Conservation (phyloP, 2,113 vertebrate species). For the Clinocottus analis region DNA sequence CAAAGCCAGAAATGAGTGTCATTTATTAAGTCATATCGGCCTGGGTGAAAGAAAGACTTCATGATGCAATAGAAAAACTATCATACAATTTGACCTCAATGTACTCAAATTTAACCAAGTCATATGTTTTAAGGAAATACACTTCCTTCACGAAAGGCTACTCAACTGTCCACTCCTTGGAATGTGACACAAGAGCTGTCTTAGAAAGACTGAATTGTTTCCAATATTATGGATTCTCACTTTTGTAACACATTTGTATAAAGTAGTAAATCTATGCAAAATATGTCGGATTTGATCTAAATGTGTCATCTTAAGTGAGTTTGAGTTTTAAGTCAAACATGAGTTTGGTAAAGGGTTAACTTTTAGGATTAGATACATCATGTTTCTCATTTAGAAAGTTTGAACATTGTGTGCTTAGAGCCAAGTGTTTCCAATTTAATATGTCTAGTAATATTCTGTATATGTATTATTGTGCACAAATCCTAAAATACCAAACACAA, state of each 20-base stretch:
- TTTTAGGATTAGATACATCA: not conserved
- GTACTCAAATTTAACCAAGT: not conserved
- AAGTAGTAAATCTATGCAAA: not conserved
- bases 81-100: not conserved
- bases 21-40: not conserved
- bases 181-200: not conserved
- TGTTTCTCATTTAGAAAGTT: not conserved
- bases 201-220: not conserved
- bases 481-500: not conserved
- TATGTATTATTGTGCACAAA: not conserved
- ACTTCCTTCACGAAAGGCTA: not conserved
- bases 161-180: not conserved
- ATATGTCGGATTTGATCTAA: not conserved
- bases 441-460: not conserved
- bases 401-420: not conserved
- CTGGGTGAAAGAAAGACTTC: not conserved
- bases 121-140: not conserved
- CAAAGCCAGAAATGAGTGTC: not conserved
- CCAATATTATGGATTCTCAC: not conserved
- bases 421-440: not conserved
- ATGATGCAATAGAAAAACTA: not conserved
- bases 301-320: not conserved
- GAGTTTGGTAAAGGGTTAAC: not conserved
- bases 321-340: not conserved
- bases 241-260: not conserved